Conservation (phyloP, 2,888 invertebrate species). For the Phragmatobia fuliginosa region DNA sequence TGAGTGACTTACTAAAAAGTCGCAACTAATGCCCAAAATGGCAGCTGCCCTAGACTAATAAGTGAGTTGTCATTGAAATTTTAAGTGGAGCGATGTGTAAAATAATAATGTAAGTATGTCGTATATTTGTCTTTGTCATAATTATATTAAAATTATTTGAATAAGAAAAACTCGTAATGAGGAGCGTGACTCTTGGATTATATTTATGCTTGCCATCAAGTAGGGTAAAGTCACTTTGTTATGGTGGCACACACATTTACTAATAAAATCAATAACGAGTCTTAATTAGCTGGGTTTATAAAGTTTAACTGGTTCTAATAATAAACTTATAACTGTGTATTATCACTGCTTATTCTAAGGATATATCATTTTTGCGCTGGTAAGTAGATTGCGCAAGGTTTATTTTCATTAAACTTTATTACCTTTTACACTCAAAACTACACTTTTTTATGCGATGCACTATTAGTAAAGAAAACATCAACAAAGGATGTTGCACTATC, state of each 20-base stretch:
- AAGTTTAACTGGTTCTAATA: no score
- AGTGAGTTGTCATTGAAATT: no score
- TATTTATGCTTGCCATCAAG: no score
- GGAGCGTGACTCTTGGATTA: no score
- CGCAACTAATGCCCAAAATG: no score
- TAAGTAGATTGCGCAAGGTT: background rate
- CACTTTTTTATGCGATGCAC: background rate
- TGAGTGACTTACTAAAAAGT: no score
- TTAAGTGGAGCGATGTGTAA: no score
- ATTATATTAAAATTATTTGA: background rate
- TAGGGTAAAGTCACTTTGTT: no score
- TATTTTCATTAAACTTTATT: background rate
- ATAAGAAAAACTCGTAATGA: no score
- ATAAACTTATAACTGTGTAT: background rate
- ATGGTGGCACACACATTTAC: background rate
- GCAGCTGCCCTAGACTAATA: no score
- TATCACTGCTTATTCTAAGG: background rate
- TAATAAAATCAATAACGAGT: background rate
- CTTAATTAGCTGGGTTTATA: no score
- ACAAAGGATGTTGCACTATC: constrained; percentile 42
- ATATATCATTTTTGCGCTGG: background rate
- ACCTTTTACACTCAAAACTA: background rate
- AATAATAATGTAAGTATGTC: background rate
- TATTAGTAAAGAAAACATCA: constrained; percentile 13
- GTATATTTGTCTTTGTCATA: background rate